phyloP scores from a whole-genome alignment of 2,797 vertebrate species.

The Danio aesculapii region DNA sequence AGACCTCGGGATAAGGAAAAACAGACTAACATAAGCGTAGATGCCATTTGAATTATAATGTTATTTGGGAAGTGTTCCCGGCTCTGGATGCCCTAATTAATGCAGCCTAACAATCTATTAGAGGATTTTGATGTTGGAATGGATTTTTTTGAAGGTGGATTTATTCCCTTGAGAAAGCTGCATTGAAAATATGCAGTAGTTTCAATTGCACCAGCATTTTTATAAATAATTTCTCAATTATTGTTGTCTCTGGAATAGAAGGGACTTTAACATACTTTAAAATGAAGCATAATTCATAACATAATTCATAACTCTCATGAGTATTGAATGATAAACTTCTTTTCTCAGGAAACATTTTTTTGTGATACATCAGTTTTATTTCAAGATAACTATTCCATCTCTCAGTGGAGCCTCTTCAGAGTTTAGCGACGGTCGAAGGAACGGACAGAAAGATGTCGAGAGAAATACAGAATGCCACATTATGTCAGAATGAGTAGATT shows the following conservation, averaged over 20 bases:
- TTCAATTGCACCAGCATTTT: background rate
- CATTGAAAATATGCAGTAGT: too few relatives aligned
- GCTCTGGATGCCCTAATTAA: too few relatives aligned
- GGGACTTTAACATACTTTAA: background rate
- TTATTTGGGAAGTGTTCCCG: too few relatives aligned
- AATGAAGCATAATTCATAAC: background rate
- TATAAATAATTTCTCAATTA: background rate
- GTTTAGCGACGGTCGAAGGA: background rate
- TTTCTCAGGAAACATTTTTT: constrained; percentile 40
- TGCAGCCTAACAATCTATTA: too few relatives aligned
- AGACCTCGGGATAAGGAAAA: too few relatives aligned
- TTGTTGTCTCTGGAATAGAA: background rate
- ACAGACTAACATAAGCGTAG: too few relatives aligned
- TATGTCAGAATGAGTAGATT: background rate
- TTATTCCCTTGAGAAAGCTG: too few relatives aligned
- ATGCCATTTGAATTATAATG: too few relatives aligned
- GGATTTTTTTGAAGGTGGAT: too few relatives aligned
- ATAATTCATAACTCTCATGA: constrained; percentile 1
- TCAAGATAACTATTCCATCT: constrained; percentile 11
- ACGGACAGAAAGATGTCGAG: constrained; percentile 4
- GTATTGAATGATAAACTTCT: constrained; percentile 5
- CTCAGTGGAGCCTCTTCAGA: background rate
- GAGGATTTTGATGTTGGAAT: too few relatives aligned
- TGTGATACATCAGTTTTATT: constrained; percentile 60
- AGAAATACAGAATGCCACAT: constrained; percentile 8